These are phyloP conservation scores for Galagoides demidoff DNA, from an alignment of 2,797 vertebrate genomes.

Conservation along the genomic window DNA sequence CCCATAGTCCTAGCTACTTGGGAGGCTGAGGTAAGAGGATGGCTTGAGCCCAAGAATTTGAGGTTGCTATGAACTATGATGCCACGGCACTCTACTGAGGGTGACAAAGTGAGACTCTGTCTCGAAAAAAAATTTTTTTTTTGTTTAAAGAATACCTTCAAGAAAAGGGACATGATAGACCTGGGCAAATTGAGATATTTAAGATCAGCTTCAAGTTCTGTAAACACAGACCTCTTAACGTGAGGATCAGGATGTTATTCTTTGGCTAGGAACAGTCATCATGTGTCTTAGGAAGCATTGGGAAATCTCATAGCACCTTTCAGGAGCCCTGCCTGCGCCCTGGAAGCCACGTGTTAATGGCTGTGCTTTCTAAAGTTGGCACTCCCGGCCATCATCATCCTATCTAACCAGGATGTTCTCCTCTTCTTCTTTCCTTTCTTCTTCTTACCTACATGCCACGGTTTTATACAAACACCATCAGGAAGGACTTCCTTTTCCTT, in stretches of 20 bases:
- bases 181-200: not conserved
- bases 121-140: too few species aligned
- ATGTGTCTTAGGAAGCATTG: accelerated
- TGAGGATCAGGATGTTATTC: not conserved
- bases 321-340: not conserved
- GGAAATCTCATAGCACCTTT: not conserved
- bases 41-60: too few species aligned
- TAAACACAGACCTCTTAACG: not conserved
- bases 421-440: too few species aligned
- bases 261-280: not conserved
- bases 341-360: accelerated
- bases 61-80: too few species aligned
- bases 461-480: not conserved
- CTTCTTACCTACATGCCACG: not conserved
- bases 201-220: not conserved
- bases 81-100: too few species aligned
- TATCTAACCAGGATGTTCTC: not conserved
- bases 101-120: too few species aligned
- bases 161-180: not conserved
- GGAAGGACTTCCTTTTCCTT: not conserved
- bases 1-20: too few species aligned
- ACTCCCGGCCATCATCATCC: accelerated
- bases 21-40: too few species aligned
- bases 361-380: not conserved
- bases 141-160: not conserved